Evolutionary conservation across 2,797 vertebrate genomes (phyloP), one percentile per base, ranked within the genome.

Genomic region (Chelon auratus): DNA sequence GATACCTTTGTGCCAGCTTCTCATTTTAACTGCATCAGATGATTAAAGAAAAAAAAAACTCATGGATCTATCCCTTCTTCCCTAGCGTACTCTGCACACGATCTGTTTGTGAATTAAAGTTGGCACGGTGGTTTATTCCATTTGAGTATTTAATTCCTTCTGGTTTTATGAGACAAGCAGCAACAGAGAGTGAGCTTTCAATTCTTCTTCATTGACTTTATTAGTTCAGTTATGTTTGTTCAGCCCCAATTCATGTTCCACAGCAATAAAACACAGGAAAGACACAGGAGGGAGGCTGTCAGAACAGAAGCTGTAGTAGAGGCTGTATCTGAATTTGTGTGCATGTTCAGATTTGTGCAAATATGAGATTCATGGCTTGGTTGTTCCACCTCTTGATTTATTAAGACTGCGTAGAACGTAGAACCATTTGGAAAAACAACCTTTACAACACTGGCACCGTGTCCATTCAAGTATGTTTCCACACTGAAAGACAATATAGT

Each of bases 1-100:
- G 0, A 47, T 66, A 24, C 62, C 52, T 65, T 62, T 54, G 52
- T 69, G 54, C 51, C 61, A 82, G 53, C 60, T 59, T 77, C 65
- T 80, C 73, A 68, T 80, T 75, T 81, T 47, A 43, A 30, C 66
- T 81, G 81, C 57, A 88, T 82, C 76, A 82, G 61, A 53, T 71
- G 47, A 75, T 80, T 62, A 12, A 52, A 53, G 47, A 77, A 43
- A n/a, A 0, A 7, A 39, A 17, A 2, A 18, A 36, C 11, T 20
- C 52, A 60, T 40, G n/a, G 40, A 62, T 68, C 26, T 40, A 40
- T 62, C 43, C 3, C 55, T 66, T 81, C 53, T 48, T 75, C 68
- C 63, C 65, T 9, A 58, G 45, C 9, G 58, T 30, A 45, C 0
- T 3, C 40, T 17, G 53, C 43, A 52, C 54, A 37, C 0, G 1